Percentiles rank a stretch among this genome's conserved stretches.
phyloP scores from a whole-genome alignment of 1,140 invertebrate species.

The Forficula auricularia region DNA sequence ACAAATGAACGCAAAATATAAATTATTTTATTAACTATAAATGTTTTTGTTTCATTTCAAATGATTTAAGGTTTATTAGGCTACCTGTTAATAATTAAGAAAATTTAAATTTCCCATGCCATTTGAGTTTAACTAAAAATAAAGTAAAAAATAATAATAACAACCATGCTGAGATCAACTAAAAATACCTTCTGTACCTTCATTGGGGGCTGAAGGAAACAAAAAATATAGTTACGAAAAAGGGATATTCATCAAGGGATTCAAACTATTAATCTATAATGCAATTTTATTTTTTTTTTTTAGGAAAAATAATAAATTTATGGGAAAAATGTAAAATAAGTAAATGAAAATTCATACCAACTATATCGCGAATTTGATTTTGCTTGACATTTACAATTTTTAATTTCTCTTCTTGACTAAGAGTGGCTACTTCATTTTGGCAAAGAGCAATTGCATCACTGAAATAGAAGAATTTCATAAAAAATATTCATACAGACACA shows the following conservation, averaged over 20 bases:
- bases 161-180: background rate
- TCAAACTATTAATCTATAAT: no score
- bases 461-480: no score
- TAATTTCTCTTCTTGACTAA: slow-evolving; percentile 54
- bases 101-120: background rate
- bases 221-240: slow-evolving; percentile 5
- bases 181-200: slow-evolving; percentile 1
- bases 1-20: no score
- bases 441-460: slow-evolving; percentile 26
- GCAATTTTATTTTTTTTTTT: background rate
- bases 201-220: background rate
- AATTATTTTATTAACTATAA: no score
- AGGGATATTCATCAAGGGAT: no score
- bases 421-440: slow-evolving; percentile 27
- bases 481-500: background rate
- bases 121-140: slow-evolving; percentile 7
- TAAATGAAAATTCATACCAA: slow-evolving; percentile 31
- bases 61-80: no score
- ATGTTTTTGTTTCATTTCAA: no score
- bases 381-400: slow-evolving; percentile 50
- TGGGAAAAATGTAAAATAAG: background rate
- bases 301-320: background rate
- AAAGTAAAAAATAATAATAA: slow-evolving; percentile 8
- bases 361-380: slow-evolving; percentile 48
- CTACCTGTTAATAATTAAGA: slow-evolving; percentile 2